Conservation (phyloP, 2,113 vertebrate species). For the Corythaeola cristata region DNA sequence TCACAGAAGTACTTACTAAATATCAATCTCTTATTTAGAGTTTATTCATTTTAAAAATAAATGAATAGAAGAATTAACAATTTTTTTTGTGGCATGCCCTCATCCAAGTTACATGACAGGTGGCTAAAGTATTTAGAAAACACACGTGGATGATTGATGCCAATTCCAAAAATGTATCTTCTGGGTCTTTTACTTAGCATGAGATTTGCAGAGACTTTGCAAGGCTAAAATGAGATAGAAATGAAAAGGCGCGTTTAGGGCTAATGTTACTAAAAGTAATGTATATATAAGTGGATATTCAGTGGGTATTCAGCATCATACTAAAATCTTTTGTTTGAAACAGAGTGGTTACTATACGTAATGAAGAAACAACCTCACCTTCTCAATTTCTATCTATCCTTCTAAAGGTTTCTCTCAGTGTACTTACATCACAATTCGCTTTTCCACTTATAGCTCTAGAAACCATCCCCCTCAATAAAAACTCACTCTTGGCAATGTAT, state of each 20-base stretch:
- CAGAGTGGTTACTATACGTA: background rate
- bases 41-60: background rate
- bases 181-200: background rate
- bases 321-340: background rate
- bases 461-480: background rate
- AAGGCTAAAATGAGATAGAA: background rate
- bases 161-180: background rate
- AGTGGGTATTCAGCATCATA: background rate
- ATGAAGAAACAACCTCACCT: background rate
- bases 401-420: background rate
- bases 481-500: background rate
- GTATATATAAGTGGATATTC: background rate
- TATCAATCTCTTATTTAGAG: background rate
- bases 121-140: background rate
- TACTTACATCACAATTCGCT: background rate
- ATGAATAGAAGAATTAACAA: background rate
- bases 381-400: background rate
- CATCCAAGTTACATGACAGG: background rate
- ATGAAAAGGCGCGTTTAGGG: background rate
- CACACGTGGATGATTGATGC: background rate
- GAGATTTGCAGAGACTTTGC: background rate
- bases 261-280: background rate
- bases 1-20: background rate
- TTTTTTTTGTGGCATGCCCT: background rate
- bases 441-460: background rate